Evolutionary conservation across 2,888 invertebrate species (phyloP), one percentile per base, ranked within the genome.

Genomic region (Allygus modestus): DNA sequence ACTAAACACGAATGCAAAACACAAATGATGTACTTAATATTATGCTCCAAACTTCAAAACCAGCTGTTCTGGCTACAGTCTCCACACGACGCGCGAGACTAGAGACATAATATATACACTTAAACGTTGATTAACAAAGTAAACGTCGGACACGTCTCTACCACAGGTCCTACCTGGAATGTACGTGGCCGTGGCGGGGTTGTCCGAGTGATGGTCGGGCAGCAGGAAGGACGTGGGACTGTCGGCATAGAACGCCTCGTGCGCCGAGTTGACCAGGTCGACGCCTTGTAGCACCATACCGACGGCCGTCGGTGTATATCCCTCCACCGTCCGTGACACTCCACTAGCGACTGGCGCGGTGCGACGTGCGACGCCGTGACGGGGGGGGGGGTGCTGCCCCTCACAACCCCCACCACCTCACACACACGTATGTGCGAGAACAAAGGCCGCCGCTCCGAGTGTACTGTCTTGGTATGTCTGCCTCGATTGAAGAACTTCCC

Each of bases 281-380:
- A 94, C 92, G 93, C 95, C 94, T 91, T 95, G 95, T 90, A 95
- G 93, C 91, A 95, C 94, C 95, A 95, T 95, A 91, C 92, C 92
- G 91, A 93, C 92, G 54, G 65, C 91, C 92, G 91, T 28, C n/a
- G n/a, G n/a, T n/a, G n/a, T n/a, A n/a, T n/a, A n/a, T n/a, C n/a
- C n/a, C n/a, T n/a, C 51, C 71, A 43, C 73, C 11, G 23, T 65
- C 58, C 46, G 43, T 54, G 23, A 65, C 43, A 58, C 83, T 75
- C 33, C 83, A 83, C 85, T 84, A 86, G 81, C 71, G 73, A 28
- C 41, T 77, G 41, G n/a, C n/a, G 75, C 46, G 79, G 79, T 58
- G 28, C 26, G 23, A 20, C 1, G 75, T 7, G 75, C 23, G 43
- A 26, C 12, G 43, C 9, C 5, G 89, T 89, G 85, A 85, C 86